A percentile compares a stretch with the other conserved stretches of the same genome.
phyloP scores from a whole-genome alignment of 2,888 invertebrate species.

The Colletes collaris region DNA sequence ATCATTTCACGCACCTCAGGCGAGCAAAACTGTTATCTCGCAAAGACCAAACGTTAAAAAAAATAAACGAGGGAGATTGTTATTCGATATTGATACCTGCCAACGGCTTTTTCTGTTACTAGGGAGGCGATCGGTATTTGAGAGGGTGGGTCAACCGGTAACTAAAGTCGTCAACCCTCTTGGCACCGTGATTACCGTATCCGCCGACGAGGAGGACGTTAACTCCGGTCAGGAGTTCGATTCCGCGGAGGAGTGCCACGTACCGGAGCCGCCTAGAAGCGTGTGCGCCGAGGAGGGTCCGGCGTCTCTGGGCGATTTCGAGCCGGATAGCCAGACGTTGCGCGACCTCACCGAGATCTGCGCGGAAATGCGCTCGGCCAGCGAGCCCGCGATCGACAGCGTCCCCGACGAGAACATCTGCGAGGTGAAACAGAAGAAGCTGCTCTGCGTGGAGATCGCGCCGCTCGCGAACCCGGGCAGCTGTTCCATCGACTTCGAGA shows the following conservation, averaged over 20 bases:
- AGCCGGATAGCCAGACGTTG: conserved; percentile 74
- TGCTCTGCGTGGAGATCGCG: conserved; percentile 77
- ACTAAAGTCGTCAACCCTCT: conserved; percentile 90
- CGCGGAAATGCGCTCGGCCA: conserved; percentile 80
- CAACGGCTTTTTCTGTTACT: conserved; percentile 92
- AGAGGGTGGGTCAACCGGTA: conserved; percentile 84
- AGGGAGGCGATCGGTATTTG: conserved; percentile 86
- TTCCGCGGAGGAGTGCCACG: conserved; percentile 68
- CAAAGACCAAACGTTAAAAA: conserved; percentile 16
- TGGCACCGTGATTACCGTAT: conserved; percentile 87
- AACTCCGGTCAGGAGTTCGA: conserved; percentile 78
- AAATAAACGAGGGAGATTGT: conserved; percentile 51
- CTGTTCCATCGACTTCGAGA: conserved; percentile 75
- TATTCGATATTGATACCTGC: conserved; percentile 85
- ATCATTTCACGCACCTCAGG: background rate
- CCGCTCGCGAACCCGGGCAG: conserved; percentile 55
- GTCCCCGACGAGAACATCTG: conserved; percentile 78
- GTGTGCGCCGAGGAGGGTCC: conserved; percentile 80
- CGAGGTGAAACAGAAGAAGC: conserved; percentile 75
- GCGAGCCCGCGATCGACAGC: conserved; percentile 79
- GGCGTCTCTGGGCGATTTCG: conserved; percentile 78
- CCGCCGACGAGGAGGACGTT: conserved; percentile 81
- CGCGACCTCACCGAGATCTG: conserved; percentile 80
- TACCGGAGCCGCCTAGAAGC: conserved; percentile 75
- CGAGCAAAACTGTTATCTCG: background rate